Conservation (phyloP, 2,797 vertebrate species). For the Thunnus albacares region DNA sequence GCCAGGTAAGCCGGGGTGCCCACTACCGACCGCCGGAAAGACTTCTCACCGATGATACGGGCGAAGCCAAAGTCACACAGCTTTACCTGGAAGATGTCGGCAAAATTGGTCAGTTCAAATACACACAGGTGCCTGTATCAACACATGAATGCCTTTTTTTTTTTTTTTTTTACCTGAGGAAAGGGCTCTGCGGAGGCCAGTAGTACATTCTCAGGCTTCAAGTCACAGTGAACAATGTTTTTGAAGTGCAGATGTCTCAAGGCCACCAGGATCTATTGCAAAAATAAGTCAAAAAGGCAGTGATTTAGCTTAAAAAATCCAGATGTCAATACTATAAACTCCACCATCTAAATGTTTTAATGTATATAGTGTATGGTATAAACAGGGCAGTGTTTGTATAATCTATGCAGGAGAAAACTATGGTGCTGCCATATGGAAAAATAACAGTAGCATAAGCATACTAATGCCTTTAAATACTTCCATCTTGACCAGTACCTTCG, state of each 20-base stretch:
- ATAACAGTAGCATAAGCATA: conserved; percentile 51
- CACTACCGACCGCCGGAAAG: conserved; percentile 97
- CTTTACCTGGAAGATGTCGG: conserved; percentile 89
- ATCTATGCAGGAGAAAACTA: conserved; percentile 19
- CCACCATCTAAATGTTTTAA: conserved; percentile 32
- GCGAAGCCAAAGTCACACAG: conserved; percentile 98
- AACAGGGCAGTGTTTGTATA: conserved; percentile 54
- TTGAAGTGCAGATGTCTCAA: conserved; percentile 99
- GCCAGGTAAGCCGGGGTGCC: conserved; percentile 97
- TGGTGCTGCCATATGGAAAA: conserved; percentile 54
- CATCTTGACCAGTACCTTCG: conserved; percentile 65
- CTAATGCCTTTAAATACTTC: conserved; percentile 67
- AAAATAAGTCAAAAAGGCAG: conserved; percentile 29
- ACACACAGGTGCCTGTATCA: not conserved
- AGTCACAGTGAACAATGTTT: conserved; percentile 99
- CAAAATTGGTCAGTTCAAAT: not conserved
- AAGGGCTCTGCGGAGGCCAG: conserved; percentile 97
- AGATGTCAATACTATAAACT: conserved; percentile 34
- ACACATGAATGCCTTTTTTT: not conserved
- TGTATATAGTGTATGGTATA: conserved; percentile 5
- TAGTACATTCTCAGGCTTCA: conserved; percentile 98
- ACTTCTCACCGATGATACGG: conserved; percentile 98
- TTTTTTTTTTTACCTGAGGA: conserved; percentile 89
- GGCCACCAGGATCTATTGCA: conserved; percentile 94
- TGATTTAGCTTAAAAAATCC: conserved; percentile 40